Conservation (phyloP, 1,140 invertebrate species). For the Drosophila sp. region DNA sequence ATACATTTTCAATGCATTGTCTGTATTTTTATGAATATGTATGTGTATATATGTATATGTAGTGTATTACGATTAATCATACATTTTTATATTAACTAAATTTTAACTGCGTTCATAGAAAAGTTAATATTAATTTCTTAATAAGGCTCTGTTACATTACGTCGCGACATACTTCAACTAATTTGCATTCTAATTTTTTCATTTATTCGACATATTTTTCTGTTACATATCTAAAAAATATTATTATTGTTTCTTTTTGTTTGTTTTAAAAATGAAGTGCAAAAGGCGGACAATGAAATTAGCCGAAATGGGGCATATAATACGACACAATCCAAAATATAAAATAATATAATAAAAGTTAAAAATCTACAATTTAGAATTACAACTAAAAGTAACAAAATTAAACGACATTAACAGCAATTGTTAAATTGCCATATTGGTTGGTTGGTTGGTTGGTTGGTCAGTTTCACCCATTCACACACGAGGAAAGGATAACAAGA, state of each 20-base stretch:
- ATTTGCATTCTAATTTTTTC: constrained; percentile 45
- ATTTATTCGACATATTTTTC: constrained; percentile 64
- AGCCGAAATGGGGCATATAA: constrained; percentile 49
- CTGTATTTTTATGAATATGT: constrained; percentile 60
- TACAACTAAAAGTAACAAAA: constrained; percentile 66
- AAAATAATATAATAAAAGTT: constrained; percentile 47
- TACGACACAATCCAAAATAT: constrained; percentile 51
- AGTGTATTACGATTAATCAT: constrained; percentile 53
- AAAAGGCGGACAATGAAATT: constrained; percentile 41
- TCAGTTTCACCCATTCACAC: constrained; percentile 35
- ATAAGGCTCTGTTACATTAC: constrained; percentile 74
- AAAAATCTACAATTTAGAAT: constrained; percentile 28
- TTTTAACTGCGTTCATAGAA: constrained; percentile 69
- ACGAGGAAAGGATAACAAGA: constrained; percentile 46
- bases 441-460: constrained; percentile 44
- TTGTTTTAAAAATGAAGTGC: constrained; percentile 47
- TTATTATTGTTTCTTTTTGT: constrained; percentile 19
- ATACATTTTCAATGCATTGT: constrained; percentile 78
- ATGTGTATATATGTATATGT: constrained; percentile 52
- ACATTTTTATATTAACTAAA: constrained; percentile 65
- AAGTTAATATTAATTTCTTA: constrained; percentile 76
- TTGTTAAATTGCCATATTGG: constrained; percentile 29
- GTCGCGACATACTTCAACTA: constrained; percentile 48
- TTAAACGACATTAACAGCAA: constrained; percentile 46
- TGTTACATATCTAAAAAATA: constrained; percentile 39